Evolutionary conservation across 1,140 invertebrate genomes (phyloP).

Genomic region (Monomorium pharaonis): DNA sequence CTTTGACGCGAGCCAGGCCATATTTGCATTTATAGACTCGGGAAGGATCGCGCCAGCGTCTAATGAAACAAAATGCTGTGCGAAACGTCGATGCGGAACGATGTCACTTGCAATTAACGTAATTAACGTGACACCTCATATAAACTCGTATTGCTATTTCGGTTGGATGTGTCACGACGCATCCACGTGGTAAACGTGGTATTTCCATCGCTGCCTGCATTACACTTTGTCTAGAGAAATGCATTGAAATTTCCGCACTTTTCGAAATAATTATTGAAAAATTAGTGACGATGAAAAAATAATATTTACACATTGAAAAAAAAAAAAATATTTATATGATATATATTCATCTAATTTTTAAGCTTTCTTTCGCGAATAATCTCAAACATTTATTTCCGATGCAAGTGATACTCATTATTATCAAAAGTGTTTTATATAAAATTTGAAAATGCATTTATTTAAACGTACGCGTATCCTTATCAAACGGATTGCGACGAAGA

Average conservation of each 20-base stretch:
- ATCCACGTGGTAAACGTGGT: neutral
- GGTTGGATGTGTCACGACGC: neutral
- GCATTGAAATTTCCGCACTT: neutral
- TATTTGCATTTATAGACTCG: slow-evolving; percentile 56
- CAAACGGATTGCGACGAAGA: neutral
- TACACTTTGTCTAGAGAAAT: neutral
- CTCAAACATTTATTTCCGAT: neutral
- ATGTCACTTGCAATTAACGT: slow-evolving; percentile 24
- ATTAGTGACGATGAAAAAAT: neutral
- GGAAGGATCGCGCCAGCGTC: neutral
- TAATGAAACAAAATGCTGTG: slow-evolving; percentile 23
- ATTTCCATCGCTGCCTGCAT: neutral
- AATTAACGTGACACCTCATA: slow-evolving; percentile 9
- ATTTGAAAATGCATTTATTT: neutral
- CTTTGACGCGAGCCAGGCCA: slow-evolving; percentile 41
- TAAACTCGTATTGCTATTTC: slow-evolving; percentile 35
- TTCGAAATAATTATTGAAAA: neutral
- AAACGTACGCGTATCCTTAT: neutral
- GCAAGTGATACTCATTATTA: neutral
- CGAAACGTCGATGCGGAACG: slow-evolving; percentile 30
- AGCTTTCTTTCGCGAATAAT: neutral
- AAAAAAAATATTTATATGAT: no score
- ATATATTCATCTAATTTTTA: neutral
- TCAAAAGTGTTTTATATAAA: neutral
- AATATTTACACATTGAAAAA: neutral